Evolutionary conservation across 2,113 vertebrate species (phyloP).

Genomic region (Taurulus bubalis): DNA sequence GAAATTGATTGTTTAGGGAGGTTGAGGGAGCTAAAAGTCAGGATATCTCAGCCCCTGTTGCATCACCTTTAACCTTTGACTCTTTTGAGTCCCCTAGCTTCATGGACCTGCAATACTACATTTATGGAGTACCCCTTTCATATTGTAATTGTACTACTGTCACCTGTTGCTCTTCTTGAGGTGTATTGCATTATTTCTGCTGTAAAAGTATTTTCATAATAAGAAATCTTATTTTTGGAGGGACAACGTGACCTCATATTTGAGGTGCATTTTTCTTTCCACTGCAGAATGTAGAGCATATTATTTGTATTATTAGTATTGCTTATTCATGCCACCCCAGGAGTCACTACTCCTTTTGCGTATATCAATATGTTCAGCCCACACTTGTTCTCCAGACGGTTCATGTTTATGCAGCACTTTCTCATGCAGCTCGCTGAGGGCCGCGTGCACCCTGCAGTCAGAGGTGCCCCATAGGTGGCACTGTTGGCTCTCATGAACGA

Average conservation of each 20-base stretch:
- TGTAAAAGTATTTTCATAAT: background rate
- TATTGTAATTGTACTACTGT: background rate
- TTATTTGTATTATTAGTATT: too few species aligned
- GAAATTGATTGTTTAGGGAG: background rate
- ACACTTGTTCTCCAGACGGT: background rate
- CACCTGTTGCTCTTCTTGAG: background rate
- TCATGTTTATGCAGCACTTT: conserved; percentile 16
- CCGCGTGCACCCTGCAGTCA: conserved; percentile 31
- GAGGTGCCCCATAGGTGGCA: conserved; percentile 73
- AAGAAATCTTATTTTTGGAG: background rate
- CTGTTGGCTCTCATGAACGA: conserved; percentile 74
- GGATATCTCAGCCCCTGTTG: background rate
- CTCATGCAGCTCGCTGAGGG: conserved; percentile 33
- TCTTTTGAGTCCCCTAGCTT: background rate
- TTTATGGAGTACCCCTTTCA: background rate
- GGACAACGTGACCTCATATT: background rate
- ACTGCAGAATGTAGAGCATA: background rate
- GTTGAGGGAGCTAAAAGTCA: background rate
- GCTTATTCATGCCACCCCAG: background rate
- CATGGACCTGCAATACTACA: background rate
- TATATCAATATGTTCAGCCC: background rate
- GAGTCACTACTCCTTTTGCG: background rate
- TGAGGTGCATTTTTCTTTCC: background rate
- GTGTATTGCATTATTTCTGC: background rate
- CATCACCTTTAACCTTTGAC: background rate